Evolutionary conservation across 2,797 vertebrate genomes (phyloP).

Genomic region (Danio aesculapii): DNA sequence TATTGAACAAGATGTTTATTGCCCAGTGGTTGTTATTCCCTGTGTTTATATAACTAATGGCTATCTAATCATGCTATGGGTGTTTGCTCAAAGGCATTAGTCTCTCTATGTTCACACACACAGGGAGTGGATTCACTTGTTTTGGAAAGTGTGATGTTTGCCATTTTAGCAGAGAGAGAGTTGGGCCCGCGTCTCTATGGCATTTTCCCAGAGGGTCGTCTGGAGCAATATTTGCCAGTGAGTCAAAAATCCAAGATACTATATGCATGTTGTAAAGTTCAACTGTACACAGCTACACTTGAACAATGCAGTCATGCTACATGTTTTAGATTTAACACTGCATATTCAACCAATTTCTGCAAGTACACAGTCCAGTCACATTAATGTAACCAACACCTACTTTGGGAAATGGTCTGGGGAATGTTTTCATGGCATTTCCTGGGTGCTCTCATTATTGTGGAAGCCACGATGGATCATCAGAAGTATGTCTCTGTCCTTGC

Average conservation of each 20-base stretch:
- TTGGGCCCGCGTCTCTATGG: constrained; percentile 92
- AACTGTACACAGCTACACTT: neutral
- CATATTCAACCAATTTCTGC: neutral
- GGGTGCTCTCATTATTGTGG: too few relatives aligned
- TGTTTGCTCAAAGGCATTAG: constrained; percentile 33
- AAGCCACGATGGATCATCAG: too few relatives aligned
- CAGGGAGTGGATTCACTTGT: constrained; percentile 94
- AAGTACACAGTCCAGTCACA: too few relatives aligned
- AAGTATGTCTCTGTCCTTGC: too few relatives aligned
- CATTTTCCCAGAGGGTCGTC: constrained; percentile 90
- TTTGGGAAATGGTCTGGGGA: too few relatives aligned
- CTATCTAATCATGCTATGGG: neutral
- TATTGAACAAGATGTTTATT: neutral
- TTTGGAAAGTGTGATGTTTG: constrained; percentile 95
- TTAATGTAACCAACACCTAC: too few relatives aligned
- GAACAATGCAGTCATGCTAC: neutral
- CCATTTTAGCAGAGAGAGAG: constrained; percentile 90
- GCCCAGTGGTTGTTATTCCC: neutral
- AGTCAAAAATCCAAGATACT: neutral
- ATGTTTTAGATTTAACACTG: neutral
- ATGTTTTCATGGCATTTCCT: too few relatives aligned
- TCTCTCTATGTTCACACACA: constrained; percentile 4
- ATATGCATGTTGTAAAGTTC: neutral
- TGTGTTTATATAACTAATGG: neutral
- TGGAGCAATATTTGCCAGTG: constrained; percentile 94